Conservation (phyloP, 2,113 vertebrate species). For the Oryzias celebensis region DNA sequence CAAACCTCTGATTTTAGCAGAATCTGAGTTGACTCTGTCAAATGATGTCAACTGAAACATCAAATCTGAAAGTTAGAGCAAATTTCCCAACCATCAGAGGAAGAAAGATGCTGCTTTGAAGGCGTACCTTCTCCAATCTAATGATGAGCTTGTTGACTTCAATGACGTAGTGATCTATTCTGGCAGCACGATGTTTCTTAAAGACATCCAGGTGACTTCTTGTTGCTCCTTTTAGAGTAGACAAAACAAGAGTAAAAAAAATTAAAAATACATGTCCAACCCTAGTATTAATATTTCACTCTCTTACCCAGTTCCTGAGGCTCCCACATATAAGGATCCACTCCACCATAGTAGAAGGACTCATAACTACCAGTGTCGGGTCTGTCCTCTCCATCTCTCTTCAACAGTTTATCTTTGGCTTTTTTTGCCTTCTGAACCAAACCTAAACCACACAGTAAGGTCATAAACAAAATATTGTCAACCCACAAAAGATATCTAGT, state of each 20-base stretch:
- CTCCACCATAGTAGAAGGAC: constrained; percentile 92
- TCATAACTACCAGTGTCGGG: constrained; percentile 85
- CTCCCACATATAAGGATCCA: constrained; percentile 98
- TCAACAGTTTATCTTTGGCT: constrained; percentile 93
- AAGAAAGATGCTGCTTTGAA: neutral
- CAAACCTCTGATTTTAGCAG: constrained; percentile 92
- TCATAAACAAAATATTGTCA: too few species aligned
- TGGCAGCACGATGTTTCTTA: constrained; percentile 92
- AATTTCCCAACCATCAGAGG: too few species aligned
- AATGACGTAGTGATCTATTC: constrained; percentile 97
- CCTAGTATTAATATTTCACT: neutral
- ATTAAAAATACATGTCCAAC: neutral
- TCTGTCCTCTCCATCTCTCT: constrained; percentile 87
- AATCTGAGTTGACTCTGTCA: constrained; percentile 88
- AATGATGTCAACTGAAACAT: constrained; percentile 88
- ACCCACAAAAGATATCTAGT: too few species aligned
- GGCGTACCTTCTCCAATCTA: constrained; percentile 92
- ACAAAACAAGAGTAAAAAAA: neutral
- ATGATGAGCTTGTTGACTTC: constrained; percentile 98
- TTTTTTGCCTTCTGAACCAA: constrained; percentile 95
- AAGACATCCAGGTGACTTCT: constrained; percentile 90
- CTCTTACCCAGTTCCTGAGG: constrained; percentile 93
- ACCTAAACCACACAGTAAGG: constrained; percentile 64
- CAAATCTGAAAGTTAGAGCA: constrained; percentile 5
- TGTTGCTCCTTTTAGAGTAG: constrained; percentile 76